Conservation (phyloP, 1,140 invertebrate species). For the Aphelinus certus region DNA sequence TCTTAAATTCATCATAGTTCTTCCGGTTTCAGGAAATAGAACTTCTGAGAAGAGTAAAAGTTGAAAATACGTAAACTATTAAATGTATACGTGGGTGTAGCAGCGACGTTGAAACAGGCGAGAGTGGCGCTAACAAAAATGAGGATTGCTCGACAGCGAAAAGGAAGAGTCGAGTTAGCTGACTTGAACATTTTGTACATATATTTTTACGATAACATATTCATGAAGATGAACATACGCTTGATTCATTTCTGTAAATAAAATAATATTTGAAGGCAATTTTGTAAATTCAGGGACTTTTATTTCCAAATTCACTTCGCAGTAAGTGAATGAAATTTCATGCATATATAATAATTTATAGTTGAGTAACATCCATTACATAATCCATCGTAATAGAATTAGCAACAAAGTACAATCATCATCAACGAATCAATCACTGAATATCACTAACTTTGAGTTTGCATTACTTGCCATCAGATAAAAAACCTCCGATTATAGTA, state of each 20-base stretch:
- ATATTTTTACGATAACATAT: slow-evolving; percentile 18
- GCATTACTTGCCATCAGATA: too few relatives aligned
- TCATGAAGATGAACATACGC: slow-evolving; percentile 19
- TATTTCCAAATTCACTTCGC: neutral
- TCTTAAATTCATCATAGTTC: neutral
- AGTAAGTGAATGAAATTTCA: too few relatives aligned
- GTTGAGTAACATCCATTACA: too few relatives aligned
- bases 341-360: too few relatives aligned
- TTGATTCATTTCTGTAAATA: slow-evolving; percentile 6
- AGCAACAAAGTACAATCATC: too few relatives aligned
- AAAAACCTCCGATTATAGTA: too few relatives aligned
- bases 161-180: slow-evolving; percentile 16
- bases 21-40: slow-evolving; percentile 12
- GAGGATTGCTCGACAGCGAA: neutral
- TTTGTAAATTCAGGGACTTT: slow-evolving; percentile 10
- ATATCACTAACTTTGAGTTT: too few relatives aligned
- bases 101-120: slow-evolving; percentile 29
- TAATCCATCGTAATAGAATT: too few relatives aligned
- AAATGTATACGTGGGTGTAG: slow-evolving; percentile 9
- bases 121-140: slow-evolving; percentile 33
- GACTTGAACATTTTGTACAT: slow-evolving; percentile 38
- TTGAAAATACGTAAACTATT: slow-evolving; percentile 11
- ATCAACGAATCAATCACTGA: too few relatives aligned
- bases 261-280: neutral
- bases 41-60: slow-evolving; percentile 13